phyloP scores from a whole-genome alignment of 2,113 vertebrate genomes.

The Marmota flaviventris region DNA sequence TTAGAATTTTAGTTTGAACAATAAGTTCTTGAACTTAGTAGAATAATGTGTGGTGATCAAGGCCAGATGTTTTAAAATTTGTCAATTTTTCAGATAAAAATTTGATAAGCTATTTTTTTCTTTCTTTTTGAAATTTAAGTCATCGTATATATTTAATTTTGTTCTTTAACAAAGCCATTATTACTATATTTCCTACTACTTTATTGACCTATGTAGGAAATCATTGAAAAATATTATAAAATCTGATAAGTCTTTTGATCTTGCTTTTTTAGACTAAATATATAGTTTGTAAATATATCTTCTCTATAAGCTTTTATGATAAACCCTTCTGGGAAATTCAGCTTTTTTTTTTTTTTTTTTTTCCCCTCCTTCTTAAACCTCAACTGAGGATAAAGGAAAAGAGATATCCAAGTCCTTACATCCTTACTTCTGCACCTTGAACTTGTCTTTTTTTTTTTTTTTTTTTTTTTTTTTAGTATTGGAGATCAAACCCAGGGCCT shows the following conservation, averaged over 20 bases:
- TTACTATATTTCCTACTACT: too few species aligned
- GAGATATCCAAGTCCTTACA: background rate
- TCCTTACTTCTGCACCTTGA: background rate
- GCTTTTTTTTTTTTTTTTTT: background rate
- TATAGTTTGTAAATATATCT: background rate
- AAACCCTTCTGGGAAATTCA: background rate
- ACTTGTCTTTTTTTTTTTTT: background rate
- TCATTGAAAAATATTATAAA: background rate
- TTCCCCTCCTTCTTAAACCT: background rate
- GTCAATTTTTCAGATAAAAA: background rate
- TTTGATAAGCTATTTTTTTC: background rate
- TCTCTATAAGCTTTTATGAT: background rate
- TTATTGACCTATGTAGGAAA: too few species aligned
- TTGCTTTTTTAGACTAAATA: constrained; percentile 50
- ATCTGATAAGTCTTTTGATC: background rate
- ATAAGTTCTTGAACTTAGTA: constrained; percentile 33
- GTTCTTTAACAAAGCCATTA: too few species aligned
- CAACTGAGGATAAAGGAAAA: background rate
- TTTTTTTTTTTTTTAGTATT: background rate
- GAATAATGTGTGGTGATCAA: background rate
- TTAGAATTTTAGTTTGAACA: constrained; percentile 39
- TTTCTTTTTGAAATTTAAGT: too few species aligned
- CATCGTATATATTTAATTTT: too few species aligned
- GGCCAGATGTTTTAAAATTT: constrained; percentile 2
- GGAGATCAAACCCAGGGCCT: background rate